Evolutionary conservation across 2,797 vertebrate genomes (phyloP), one percentile per base, ranked within the genome.

Genomic region (Chaetophractus vellerosus): DNA sequence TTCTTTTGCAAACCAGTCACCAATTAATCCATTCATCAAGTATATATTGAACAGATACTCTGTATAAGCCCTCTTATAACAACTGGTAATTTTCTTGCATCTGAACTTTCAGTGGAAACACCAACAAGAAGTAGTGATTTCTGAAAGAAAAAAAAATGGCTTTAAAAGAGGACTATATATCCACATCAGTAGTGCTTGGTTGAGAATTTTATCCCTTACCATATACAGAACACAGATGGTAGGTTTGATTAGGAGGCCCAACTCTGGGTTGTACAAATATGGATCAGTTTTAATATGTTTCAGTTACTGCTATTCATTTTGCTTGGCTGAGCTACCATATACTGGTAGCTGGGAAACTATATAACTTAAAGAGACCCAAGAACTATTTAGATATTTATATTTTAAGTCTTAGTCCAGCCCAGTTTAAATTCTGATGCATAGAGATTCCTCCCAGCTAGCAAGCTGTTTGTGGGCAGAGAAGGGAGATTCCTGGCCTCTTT

Each of bases 61-160:
- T 26, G 9, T 26, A 10, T 26, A 28, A 88, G 8, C 38, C 24
- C 9, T 76, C 23, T 88, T 41, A 21, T 33, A 74, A 50, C 7
- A 38, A 69, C 69, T 48, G 31, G 38, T 38, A 68, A 2, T 33
- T 59, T 6, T 68, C 21, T 85, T 68, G 31, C 38, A 36, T 64
- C 69, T 28, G 50, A 10, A 66, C 63, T 84, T 2, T 12, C 19
- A 88, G 7, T 31, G 48, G 76, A 94, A 45, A 2, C 31, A 50
- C 26, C 48, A 21, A 57, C 21, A 87, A 68, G 52, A 92, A 64
- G n/a, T 72, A 82, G 55, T 66, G 24, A 72, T 72, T 90, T 94
- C n/a, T 64, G 61, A 88, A 83, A 45, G 69, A 72, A 95, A 45
- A 45, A 45, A 45, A 66, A 45, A 18, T 18, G 18, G 8, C 6